A percentile compares a stretch with the other conserved stretches of the same genome.
Evolutionary conservation across 2,888 invertebrate genomes (phyloP).

Genomic region (Xylota segnis): DNA sequence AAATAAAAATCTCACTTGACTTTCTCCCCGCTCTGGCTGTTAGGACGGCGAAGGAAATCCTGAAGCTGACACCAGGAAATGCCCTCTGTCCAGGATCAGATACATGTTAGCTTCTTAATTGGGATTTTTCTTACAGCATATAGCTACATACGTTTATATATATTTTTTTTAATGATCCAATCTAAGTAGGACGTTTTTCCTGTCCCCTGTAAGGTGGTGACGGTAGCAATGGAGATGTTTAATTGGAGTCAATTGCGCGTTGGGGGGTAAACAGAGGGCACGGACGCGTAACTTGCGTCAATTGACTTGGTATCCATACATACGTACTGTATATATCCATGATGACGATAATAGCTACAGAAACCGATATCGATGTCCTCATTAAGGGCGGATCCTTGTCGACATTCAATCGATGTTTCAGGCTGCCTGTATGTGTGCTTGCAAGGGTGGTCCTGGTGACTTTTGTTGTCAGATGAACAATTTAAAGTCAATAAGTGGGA

Average conservation of each 20-base stretch:
- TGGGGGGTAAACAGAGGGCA: conserved; percentile 47
- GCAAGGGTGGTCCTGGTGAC: conserved; percentile 3
- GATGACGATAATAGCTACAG: conserved; percentile 26
- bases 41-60: conserved; percentile 50
- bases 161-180: conserved; percentile 69
- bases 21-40: conserved; percentile 1
- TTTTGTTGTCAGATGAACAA: conserved; percentile 18
- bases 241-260: conserved; percentile 71
- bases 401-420: neutral
- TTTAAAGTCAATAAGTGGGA: conserved; percentile 17
- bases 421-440: neutral
- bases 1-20: neutral
- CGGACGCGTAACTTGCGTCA: conserved; percentile 48
- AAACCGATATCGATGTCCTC: conserved; percentile 63
- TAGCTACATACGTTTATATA: neutral
- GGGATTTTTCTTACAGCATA: conserved; percentile 73
- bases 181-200: conserved; percentile 46
- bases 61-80: conserved; percentile 71
- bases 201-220: conserved; percentile 35
- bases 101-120: conserved; percentile 74
- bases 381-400: conserved; percentile 48
- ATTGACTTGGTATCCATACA: conserved; percentile 44
- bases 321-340: too few species aligned
- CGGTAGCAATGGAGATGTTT: conserved; percentile 39
- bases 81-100: conserved; percentile 60